phyloP scores from a whole-genome alignment of 1,140 invertebrate species.

The Neodiprion pinetum region DNA sequence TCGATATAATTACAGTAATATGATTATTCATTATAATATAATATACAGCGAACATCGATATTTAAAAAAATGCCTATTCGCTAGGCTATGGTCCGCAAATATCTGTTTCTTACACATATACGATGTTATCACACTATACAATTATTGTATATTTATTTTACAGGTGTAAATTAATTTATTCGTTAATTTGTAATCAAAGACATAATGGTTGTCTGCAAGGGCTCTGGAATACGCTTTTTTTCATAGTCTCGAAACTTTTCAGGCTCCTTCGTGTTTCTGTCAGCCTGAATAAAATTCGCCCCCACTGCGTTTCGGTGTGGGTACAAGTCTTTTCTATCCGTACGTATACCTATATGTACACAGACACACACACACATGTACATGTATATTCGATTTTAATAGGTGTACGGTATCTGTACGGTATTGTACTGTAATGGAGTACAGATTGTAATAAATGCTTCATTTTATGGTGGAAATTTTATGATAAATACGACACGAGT shows the following conservation, averaged over 20 bases:
- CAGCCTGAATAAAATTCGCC: too few species aligned
- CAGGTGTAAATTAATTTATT: background rate
- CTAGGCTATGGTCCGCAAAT: conserved; percentile 42
- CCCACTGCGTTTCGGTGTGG: too few species aligned
- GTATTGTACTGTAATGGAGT: too few species aligned
- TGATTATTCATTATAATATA: background rate
- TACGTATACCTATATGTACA: too few species aligned
- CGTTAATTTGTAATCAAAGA: background rate
- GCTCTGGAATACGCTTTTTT: background rate
- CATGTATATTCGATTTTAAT: too few species aligned
- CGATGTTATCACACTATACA: conserved; percentile 17
- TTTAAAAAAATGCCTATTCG: conserved; percentile 39
- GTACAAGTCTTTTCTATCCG: too few species aligned
- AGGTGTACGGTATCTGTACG: too few species aligned
- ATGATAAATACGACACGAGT: too few species aligned
- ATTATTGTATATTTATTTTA: background rate
- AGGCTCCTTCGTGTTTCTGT: too few species aligned
- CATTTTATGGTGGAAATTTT: too few species aligned
- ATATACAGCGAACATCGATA: conserved; percentile 37
- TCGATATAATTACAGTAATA: conserved; percentile 10
- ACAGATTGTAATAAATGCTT: too few species aligned
- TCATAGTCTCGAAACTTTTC: background rate
- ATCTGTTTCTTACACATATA: conserved; percentile 10
- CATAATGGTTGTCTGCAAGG: background rate
- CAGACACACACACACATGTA: too few species aligned